Conservation (phyloP, 2,113 vertebrate species). For the Thymallus thymallus region DNA sequence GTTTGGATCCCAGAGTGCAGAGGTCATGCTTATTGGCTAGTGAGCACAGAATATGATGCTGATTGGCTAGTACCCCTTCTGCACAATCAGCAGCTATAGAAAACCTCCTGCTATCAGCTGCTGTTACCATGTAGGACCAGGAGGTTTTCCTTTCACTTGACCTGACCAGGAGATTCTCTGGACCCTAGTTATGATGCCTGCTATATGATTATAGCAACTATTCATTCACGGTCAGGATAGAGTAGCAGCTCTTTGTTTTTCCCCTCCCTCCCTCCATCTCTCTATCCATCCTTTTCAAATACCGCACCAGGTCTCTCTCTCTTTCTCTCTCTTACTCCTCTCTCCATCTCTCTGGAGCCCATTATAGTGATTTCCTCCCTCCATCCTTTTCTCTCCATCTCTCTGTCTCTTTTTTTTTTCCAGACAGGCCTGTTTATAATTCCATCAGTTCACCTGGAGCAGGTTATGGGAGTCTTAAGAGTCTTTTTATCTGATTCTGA, state of each 20-base stretch:
- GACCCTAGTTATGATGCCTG: too few species aligned
- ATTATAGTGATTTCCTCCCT: conserved; percentile 2
- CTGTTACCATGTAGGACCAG: too few species aligned
- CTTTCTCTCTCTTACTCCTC: neutral
- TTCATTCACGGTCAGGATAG: neutral
- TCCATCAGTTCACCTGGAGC: conserved; percentile 68
- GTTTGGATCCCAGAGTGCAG: neutral
- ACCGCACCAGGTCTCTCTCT: neutral
- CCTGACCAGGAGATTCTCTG: too few species aligned
- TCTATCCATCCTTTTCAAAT: neutral
- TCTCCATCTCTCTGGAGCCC: conserved; percentile 5
- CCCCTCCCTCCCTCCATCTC: neutral
- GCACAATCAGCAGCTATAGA: too few species aligned
- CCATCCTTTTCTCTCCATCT: conserved; percentile 28
- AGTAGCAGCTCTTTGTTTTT: neutral
- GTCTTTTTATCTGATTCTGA: conserved; percentile 60
- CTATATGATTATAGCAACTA: too few species aligned
- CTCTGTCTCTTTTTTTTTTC: conserved; percentile 50
- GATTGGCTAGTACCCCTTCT: neutral
- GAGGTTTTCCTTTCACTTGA: too few species aligned
- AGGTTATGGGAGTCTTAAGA: conserved; percentile 62
- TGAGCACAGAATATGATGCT: neutral
- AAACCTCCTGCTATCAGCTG: too few species aligned
- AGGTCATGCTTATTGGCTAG: neutral
- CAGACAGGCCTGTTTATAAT: conserved; percentile 60